These are phyloP conservation scores for Pecten maximus DNA, from an alignment of 2,888 invertebrate genomes.

Conservation along the genomic window DNA sequence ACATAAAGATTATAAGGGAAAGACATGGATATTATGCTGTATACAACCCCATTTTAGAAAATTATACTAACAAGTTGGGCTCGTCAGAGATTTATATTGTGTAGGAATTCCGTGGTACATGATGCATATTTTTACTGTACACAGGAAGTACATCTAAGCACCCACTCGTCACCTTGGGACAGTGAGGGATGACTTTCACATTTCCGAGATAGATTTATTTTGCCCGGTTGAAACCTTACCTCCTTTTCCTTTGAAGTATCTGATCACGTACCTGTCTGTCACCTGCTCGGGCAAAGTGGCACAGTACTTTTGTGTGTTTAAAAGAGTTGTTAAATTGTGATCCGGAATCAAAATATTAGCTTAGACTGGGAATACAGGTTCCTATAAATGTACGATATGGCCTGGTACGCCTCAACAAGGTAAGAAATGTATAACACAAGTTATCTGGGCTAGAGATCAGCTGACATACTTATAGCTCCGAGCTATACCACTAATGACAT, in stretches of 20 bases:
- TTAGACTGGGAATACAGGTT: not conserved
- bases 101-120: too few relatives aligned
- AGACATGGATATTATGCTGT: too few relatives aligned
- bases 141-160: too few relatives aligned
- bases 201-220: not conserved
- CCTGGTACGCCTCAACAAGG: not conserved
- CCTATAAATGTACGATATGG: not conserved
- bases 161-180: not conserved
- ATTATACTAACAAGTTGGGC: too few relatives aligned
- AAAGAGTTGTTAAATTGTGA: conserved; percentile 22
- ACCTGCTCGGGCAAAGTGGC: not conserved
- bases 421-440: not conserved
- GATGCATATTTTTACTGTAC: too few relatives aligned
- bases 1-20: too few relatives aligned
- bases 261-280: not conserved
- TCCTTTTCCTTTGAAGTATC: not conserved
- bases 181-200: not conserved
- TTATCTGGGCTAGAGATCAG: not conserved
- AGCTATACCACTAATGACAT: not conserved
- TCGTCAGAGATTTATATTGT: too few relatives aligned
- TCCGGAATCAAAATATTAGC: not conserved
- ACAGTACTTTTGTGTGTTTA: not conserved
- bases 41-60: too few relatives aligned
- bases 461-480: not conserved
- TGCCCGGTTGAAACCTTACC: not conserved